Evolutionary conservation across 2,113 vertebrate genomes (phyloP).

Genomic region (Rana temporaria): DNA sequence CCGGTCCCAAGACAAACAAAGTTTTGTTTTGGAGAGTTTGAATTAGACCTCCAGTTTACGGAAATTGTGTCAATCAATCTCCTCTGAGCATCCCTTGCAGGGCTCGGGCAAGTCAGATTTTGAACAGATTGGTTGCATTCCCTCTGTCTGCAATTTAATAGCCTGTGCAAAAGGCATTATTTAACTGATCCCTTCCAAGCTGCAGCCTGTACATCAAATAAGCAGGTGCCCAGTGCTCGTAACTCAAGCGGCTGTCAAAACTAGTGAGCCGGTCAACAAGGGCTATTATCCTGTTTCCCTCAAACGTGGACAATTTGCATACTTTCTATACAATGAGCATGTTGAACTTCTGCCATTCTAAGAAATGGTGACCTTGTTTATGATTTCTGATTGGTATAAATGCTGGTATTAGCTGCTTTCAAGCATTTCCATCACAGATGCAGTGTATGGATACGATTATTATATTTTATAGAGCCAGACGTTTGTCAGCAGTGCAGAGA

Average conservation of each 20-base stretch:
- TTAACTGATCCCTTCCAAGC: slow-evolving; percentile 55
- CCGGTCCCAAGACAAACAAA: slow-evolving; percentile 45
- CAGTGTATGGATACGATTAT: too few relatives aligned
- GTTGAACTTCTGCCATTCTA: not conserved
- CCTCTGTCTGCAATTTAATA: slow-evolving; percentile 54
- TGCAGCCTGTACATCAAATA: slow-evolving; percentile 55
- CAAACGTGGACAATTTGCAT: slow-evolving; percentile 43
- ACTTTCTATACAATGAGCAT: not conserved
- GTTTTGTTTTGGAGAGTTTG: slow-evolving; percentile 50
- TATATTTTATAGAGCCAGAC: too few relatives aligned
- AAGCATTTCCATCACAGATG: too few relatives aligned
- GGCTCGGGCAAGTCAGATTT: slow-evolving; percentile 52
- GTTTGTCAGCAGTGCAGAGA: too few relatives aligned
- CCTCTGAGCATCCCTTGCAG: slow-evolving; percentile 40
- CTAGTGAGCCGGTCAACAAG: slow-evolving; percentile 35
- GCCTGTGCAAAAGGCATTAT: slow-evolving; percentile 53
- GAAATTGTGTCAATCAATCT: slow-evolving; percentile 47
- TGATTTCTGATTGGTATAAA: too few relatives aligned
- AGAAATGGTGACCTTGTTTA: not conserved
- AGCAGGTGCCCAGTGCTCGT: slow-evolving; percentile 49
- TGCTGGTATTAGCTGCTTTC: too few relatives aligned
- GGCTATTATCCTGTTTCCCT: slow-evolving; percentile 49
- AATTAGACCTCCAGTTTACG: slow-evolving; percentile 46
- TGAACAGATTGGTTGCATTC: slow-evolving; percentile 48
- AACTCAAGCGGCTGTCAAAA: slow-evolving; percentile 53